phyloP scores from a whole-genome alignment of 1,140 invertebrate genomes.

The Scaptomyza hsui region DNA sequence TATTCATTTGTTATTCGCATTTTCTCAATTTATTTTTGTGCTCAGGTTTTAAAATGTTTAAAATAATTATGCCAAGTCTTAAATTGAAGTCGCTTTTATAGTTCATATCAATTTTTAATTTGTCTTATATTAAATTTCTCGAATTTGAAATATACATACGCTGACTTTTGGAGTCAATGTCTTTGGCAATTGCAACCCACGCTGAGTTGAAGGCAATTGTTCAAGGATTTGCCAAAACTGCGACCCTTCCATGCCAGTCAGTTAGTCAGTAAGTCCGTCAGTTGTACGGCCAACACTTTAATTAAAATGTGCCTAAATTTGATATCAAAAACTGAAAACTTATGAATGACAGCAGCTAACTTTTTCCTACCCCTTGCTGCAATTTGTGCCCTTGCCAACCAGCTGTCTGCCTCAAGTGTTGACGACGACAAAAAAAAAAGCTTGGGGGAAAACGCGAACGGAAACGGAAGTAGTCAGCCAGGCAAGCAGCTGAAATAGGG shows the following conservation, averaged over 20 bases:
- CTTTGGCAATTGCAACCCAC: slow-evolving; percentile 23
- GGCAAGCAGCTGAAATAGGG: slow-evolving; percentile 31
- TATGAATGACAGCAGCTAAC: slow-evolving; percentile 57
- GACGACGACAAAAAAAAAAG: slow-evolving; percentile 15
- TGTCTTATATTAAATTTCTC: background rate
- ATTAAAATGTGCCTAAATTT: slow-evolving; percentile 61
- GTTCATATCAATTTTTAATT: background rate
- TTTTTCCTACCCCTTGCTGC: background rate
- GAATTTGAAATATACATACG: background rate
- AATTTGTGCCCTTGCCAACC: slow-evolving; percentile 32
- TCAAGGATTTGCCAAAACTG: slow-evolving; percentile 29
- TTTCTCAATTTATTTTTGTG: too few species aligned
- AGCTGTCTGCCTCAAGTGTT: slow-evolving; percentile 48
- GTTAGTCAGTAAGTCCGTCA: slow-evolving; percentile 30
- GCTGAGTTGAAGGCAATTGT: slow-evolving; percentile 5
- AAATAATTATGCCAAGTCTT: too few species aligned
- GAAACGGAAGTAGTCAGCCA: slow-evolving; percentile 58
- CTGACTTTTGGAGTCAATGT: slow-evolving; percentile 18
- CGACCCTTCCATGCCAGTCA: slow-evolving; percentile 47
- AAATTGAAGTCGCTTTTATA: too few species aligned
- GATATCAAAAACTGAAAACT: slow-evolving; percentile 46
- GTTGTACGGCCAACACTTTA: slow-evolving; percentile 59
- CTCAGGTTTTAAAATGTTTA: too few species aligned
- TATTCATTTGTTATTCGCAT: too few species aligned
- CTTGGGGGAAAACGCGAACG: slow-evolving; percentile 39